Evolutionary conservation across 2,797 vertebrate genomes (phyloP), one percentile per base, ranked within the genome.

Genomic region (Sorex maritimensis): DNA sequence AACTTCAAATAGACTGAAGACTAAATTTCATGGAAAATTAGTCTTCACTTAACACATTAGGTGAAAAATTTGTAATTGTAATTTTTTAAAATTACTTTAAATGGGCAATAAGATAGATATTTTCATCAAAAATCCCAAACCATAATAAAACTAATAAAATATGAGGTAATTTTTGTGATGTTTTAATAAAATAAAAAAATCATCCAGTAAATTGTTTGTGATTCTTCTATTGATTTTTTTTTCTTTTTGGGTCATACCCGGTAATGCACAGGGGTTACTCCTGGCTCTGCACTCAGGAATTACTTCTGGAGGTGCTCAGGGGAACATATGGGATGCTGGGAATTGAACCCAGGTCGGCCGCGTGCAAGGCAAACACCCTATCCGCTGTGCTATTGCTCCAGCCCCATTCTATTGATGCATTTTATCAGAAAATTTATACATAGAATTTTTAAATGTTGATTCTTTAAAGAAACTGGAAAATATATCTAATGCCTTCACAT

Each of bases 111-210:
- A 72, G 73, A 90, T 91, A 91, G 65, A 78, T 86, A 74, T 79
- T 94, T 91, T n/a, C 9, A 82, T 15, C 30, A 74, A 17, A 67
- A 92, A 74, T 86, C 69, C 28, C 73, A 79, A 86, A 63, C 17
- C 17, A 44, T 68, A 82, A 83, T 63, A 2, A 87, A 86, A 86
- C 1, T 81, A n/a, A 58, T 65, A 72, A 81, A 81, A 67, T 65
- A 17, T 41, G 15, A 24, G 12, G 15, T 91, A 91, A 88, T 61
- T 71, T 67, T 38, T 30, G 73, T 2, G 7, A 46, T 24, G 2
- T 65, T 52, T 74, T 61, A 63, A 52, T n/a, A 61, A 52, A 75
- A 75, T 72, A 21, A 88, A 58, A 89, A 77, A 65, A 46, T 58
- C 5, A 67, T 61, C 6, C 75, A 81, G 34, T 67, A 26, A 12